Base-by-base conservation (phyloP, 2,888 invertebrate species). In the Eustalomyia histrio region DNA sequence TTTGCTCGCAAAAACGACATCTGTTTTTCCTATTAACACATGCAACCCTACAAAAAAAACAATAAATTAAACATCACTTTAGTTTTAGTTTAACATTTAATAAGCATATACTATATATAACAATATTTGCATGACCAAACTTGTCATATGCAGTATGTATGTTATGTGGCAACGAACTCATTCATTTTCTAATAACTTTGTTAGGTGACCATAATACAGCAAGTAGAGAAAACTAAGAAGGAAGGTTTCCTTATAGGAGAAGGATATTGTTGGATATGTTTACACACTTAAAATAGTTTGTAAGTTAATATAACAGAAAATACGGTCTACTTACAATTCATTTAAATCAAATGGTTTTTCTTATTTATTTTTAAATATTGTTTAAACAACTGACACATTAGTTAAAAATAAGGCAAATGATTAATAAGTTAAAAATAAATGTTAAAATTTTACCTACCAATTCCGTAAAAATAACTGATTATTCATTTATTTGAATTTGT, bases 121-220 rank as follows among this genome's bases (percentile, higher is more conserved):
- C 29, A 29, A 6, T 29, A 29, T 47, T 76, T 76, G 72, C 80
- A 80, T 80, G 80, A 72, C 67, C 33, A 63, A 80, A 63, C 57
- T 18, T 72, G 76, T 72, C 76, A 76, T 76, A 58, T 65, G 60
- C 63, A 50, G 33, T 60, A 53, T 17, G 50, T 14, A 39, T 33
- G n/a, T n/a, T n/a, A n/a, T n/a, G 14, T 71, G 43, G 64, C 69
- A 73, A 55, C 43, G 53, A 58, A 71, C 39, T 47, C 33, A 58
- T 60, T 52, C 12, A 53, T 17, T 47, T 17, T 4, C 24, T 57
- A 60, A 47, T n/a, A n/a, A 47, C 67, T 43, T 52, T 35, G 55
- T 50, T 72, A 58, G 63, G 72, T 80, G 63, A 58, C 69, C 69
- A 47, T 71, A 64, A 71, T 33, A 67, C 17, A 57, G 18, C 43